phyloP scores from a whole-genome alignment of 1,140 invertebrate genomes.

The Cheumatopsyche charites region DNA sequence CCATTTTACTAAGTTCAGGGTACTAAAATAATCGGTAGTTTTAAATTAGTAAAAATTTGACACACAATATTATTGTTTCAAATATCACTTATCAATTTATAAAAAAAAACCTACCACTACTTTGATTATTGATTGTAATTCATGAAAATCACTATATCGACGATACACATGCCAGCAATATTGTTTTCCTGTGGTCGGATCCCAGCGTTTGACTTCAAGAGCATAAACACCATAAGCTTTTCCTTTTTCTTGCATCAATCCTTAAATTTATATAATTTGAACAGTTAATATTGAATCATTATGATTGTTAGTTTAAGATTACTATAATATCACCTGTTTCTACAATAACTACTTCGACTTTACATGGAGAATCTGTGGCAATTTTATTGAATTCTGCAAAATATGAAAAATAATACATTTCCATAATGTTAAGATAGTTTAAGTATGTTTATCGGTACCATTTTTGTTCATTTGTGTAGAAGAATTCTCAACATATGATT shows the following conservation, averaged over 20 bases:
- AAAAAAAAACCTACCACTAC: no score
- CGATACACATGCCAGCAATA: conserved; percentile 77
- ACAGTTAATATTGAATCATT: conserved; percentile 1
- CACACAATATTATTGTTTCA: neutral
- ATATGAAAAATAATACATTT: neutral
- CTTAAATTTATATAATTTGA: conserved; percentile 53
- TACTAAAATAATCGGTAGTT: no score
- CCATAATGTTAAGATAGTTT: neutral
- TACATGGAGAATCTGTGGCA: conserved; percentile 22
- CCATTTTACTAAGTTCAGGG: conserved; percentile 77
- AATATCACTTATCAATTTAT: conserved; percentile 23
- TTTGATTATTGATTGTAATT: conserved; percentile 79
- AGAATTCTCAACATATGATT: neutral
- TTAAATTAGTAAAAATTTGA: conserved; percentile 27
- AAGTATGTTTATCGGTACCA: neutral
- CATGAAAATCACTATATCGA: conserved; percentile 91
- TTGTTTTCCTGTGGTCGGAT: conserved; percentile 67
- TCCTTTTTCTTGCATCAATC: conserved; percentile 76
- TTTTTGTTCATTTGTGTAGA: no score
- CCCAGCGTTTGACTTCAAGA: conserved; percentile 75
- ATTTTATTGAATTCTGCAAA: neutral
- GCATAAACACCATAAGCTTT: conserved; percentile 91
- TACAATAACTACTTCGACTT: conserved; percentile 42
- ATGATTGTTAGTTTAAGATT: conserved; percentile 12
- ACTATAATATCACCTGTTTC: conserved; percentile 37